Evolutionary conservation across 2,888 invertebrate species (phyloP).

Genomic region (Mimumesa dahlbomi): DNA sequence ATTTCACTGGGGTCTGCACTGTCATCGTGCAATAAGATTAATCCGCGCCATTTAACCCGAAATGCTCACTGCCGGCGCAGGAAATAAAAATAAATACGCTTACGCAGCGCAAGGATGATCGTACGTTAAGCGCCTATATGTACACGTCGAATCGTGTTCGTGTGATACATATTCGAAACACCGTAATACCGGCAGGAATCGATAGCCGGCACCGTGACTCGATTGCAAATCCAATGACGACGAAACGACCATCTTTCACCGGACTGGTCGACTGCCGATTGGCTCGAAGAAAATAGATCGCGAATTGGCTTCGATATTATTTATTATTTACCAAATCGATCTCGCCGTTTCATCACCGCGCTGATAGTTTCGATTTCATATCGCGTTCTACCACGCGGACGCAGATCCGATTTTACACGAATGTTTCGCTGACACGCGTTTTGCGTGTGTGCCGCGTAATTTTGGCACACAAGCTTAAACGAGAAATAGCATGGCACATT

Average conservation of each 20-base stretch:
- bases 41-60: not conserved
- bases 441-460: no score
- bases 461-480: no score
- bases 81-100: not conserved
- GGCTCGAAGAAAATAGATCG: constrained; percentile 14
- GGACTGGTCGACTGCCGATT: not conserved
- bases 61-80: not conserved
- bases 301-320: constrained; percentile 10
- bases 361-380: constrained; percentile 38
- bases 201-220: constrained; percentile 14
- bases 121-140: not conserved
- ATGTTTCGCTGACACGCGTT: no score
- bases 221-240: constrained; percentile 6
- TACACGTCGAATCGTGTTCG: not conserved
- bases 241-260: constrained; percentile 14
- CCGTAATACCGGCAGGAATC: constrained; percentile 8
- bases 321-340: constrained; percentile 16
- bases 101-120: not conserved
- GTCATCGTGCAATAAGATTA: not conserved
- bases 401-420: no score
- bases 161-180: not conserved
- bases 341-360: constrained; percentile 33
- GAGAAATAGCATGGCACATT: no score
- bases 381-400: no score
- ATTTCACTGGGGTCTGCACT: no score